Percentiles rank a stretch among this genome's conserved stretches.
phyloP scores from a whole-genome alignment of 2,797 vertebrate genomes.

The Zalophus californianus region DNA sequence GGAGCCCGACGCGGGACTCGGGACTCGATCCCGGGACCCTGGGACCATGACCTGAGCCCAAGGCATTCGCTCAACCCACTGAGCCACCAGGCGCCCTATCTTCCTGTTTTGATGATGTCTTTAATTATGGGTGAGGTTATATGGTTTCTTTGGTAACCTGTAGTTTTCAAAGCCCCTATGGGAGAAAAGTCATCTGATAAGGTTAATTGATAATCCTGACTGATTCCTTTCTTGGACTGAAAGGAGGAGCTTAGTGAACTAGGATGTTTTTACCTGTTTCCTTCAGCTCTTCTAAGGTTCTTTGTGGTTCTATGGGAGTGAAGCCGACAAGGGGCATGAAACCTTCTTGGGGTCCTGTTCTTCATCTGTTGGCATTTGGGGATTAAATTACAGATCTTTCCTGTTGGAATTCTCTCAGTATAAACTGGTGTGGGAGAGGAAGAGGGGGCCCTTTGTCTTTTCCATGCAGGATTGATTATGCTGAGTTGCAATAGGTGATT shows the following conservation, averaged over 20 bases:
- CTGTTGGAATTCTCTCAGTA: slow-evolving; percentile 25
- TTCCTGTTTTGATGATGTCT: slow-evolving; percentile 57
- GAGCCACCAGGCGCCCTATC: neutral
- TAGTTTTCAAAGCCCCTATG: slow-evolving; percentile 42
- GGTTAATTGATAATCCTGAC: slow-evolving; percentile 17
- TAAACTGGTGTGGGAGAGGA: neutral
- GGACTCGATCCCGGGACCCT: too few relatives aligned
- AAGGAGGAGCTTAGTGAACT: neutral
- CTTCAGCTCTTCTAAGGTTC: slow-evolving; percentile 23
- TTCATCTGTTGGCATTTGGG: slow-evolving; percentile 24
- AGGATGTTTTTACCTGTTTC: slow-evolving; percentile 43
- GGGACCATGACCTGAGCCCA: too few relatives aligned
- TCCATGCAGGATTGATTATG: slow-evolving; percentile 34
- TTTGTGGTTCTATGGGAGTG: neutral
- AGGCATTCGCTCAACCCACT: too few relatives aligned
- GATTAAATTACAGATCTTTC: slow-evolving; percentile 30
- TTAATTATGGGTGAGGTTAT: slow-evolving; percentile 38
- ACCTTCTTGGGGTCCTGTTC: neutral
- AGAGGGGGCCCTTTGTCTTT: slow-evolving; percentile 24
- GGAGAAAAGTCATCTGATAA: slow-evolving; percentile 38
- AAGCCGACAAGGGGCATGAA: neutral
- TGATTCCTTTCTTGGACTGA: slow-evolving; percentile 26
- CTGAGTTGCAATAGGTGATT: neutral
- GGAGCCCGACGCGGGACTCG: too few relatives aligned
- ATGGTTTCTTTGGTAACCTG: slow-evolving; percentile 50